phyloP scores from a whole-genome alignment of 92 coral and sea anemone species.

The Porites cylindrica region DNA sequence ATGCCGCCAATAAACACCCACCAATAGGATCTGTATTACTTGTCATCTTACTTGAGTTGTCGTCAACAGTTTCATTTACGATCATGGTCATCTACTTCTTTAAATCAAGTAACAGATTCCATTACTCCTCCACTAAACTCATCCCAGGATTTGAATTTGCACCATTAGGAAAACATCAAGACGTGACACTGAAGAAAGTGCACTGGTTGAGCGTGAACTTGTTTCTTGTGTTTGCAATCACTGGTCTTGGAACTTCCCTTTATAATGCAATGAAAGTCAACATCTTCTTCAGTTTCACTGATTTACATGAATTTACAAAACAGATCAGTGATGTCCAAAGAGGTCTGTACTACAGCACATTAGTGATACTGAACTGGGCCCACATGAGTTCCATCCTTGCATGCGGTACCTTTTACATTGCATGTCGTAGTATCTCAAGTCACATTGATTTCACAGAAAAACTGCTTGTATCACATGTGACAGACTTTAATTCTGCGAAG shows the following conservation, averaged over 20 bases:
- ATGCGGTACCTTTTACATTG: constrained; percentile 70
- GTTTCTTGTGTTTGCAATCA: constrained; percentile 50
- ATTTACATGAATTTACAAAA: constrained; percentile 63
- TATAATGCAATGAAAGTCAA: constrained; percentile 56
- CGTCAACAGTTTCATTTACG: constrained; percentile 68
- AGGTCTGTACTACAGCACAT: constrained; percentile 39
- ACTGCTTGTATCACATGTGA: constrained; percentile 42
- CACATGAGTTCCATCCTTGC: constrained; percentile 57
- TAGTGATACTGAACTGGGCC: constrained; percentile 63
- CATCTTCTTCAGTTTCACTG: constrained; percentile 65
- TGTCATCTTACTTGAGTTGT: constrained; percentile 49
- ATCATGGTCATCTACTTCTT: constrained; percentile 65
- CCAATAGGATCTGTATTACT: constrained; percentile 71
- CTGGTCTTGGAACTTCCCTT: constrained; percentile 41
- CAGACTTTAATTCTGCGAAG: constrained; percentile 63
- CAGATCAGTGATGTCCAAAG: constrained; percentile 48
- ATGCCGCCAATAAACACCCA: constrained; percentile 3
- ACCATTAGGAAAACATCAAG: constrained; percentile 66
- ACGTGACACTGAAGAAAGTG: constrained; percentile 41
- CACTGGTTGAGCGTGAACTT: constrained; percentile 61
- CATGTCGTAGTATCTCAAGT: constrained; percentile 61
- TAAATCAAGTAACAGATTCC: constrained; percentile 48
- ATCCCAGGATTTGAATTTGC: constrained; percentile 61
- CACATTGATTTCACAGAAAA: constrained; percentile 72
- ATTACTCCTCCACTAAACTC: constrained; percentile 53